Conservation (phyloP, 2,888 invertebrate genomes). For the Cantharis rufa region DNA sequence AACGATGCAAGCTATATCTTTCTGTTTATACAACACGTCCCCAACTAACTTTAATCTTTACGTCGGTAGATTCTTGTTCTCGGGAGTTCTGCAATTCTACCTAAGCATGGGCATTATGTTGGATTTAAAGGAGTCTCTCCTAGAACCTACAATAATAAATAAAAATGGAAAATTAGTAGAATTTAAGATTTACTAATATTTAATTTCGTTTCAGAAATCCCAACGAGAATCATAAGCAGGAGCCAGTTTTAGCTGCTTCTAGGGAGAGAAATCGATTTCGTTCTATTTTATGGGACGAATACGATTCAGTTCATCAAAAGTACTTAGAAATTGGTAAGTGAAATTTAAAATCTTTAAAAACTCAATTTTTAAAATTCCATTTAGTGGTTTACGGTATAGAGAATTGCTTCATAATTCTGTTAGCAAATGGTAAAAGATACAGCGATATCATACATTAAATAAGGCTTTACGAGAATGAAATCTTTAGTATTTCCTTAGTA, state of each 20-base stretch:
- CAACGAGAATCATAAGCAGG: conserved; percentile 80
- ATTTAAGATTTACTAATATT: conserved; percentile 5
- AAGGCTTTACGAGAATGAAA: neutral
- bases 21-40: conserved; percentile 9
- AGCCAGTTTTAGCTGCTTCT: conserved; percentile 75
- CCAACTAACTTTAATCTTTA: conserved; percentile 10
- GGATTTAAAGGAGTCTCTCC: conserved; percentile 20
- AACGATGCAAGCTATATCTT: conserved; percentile 14
- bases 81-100: conserved; percentile 15
- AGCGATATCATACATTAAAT: neutral
- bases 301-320: conserved; percentile 90
- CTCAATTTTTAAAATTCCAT: neutral
- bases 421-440: neutral
- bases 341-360: neutral
- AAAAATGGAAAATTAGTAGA: neutral
- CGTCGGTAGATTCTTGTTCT: conserved; percentile 16
- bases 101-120: conserved; percentile 18
- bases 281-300: conserved; percentile 87
- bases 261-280: conserved; percentile 84
- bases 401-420: neutral
- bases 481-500: neutral
- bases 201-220: conserved; percentile 70
- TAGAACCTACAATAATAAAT: neutral
- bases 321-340: conserved; percentile 88
- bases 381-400: neutral